Conservation (phyloP, 2,888 invertebrate genomes). For the Leptinotarsa rubiginosa region DNA sequence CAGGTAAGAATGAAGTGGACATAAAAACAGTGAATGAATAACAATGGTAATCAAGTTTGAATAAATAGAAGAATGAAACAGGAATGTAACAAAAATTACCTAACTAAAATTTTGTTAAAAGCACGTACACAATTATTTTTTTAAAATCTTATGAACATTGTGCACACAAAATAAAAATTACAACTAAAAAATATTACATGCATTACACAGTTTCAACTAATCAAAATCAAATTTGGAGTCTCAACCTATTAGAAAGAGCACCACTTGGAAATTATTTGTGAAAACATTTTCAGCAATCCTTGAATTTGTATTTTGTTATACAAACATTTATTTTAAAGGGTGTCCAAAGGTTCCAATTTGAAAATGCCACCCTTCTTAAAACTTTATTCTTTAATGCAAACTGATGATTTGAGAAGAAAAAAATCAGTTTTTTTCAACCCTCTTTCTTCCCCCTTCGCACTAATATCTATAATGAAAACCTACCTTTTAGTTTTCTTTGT, state of each 20-base stretch:
- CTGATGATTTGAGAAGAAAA: no score
- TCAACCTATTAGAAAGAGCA: not conserved
- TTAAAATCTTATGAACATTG: slow-evolving; percentile 51
- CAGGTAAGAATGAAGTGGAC: slow-evolving; percentile 19
- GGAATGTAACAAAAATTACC: slow-evolving; percentile 50
- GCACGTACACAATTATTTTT: slow-evolving; percentile 34
- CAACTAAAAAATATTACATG: slow-evolving; percentile 52
- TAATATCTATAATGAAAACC: no score
- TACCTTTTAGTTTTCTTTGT: no score
- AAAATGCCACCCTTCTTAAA: no score
- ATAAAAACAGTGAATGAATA: slow-evolving; percentile 16
- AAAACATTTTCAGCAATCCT: not conserved
- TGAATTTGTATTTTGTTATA: not conserved
- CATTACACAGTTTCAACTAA: slow-evolving; percentile 32
- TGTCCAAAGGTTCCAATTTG: no score
- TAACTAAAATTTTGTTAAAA: slow-evolving; percentile 42
- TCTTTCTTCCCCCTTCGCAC: no score
- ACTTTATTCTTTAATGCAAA: no score
- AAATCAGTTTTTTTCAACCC: no score
- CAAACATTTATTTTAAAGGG: no score
- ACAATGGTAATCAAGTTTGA: slow-evolving; percentile 30
- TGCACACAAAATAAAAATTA: slow-evolving; percentile 58
- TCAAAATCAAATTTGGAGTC: not conserved
- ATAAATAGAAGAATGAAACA: slow-evolving; percentile 45
- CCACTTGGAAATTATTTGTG: not conserved